Evolutionary conservation across 2,888 invertebrate genomes (phyloP).

Genomic region (Lithosia quadra): DNA sequence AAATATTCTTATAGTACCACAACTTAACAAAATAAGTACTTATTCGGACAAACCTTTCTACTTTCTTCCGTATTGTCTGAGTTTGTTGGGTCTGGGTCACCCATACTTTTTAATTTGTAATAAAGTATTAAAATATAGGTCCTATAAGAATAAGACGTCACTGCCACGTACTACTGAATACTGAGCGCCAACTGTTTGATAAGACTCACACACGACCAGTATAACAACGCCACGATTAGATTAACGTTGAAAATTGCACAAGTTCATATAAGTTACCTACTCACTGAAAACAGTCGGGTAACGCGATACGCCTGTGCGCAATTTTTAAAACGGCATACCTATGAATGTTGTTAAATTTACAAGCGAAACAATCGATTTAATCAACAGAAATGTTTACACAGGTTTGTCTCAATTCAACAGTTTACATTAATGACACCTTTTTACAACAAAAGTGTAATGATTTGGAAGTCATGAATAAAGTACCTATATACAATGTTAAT

Average conservation of each 20-base stretch:
- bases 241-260: slow-evolving; percentile 49
- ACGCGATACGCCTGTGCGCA: slow-evolving; percentile 57
- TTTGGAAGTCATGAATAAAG: not conserved
- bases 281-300: slow-evolving; percentile 64
- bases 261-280: slow-evolving; percentile 46
- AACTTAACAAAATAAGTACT: not conserved
- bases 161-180: slow-evolving; percentile 77
- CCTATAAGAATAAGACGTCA: slow-evolving; percentile 46
- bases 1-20: not conserved
- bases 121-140: slow-evolving; percentile 5
- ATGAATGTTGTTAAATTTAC: slow-evolving; percentile 55
- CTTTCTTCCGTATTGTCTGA: slow-evolving; percentile 50
- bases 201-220: slow-evolving; percentile 57
- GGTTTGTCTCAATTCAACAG: slow-evolving; percentile 48
- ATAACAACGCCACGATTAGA: slow-evolving; percentile 61
- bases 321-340: slow-evolving; percentile 49
- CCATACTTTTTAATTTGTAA: slow-evolving; percentile 54
- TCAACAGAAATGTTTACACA: slow-evolving; percentile 69
- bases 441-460: not conserved
- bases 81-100: slow-evolving; percentile 57
- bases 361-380: slow-evolving; percentile 66
- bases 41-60: slow-evolving; percentile 63
- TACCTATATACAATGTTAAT: not conserved
- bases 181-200: slow-evolving; percentile 72
- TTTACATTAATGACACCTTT: slow-evolving; percentile 22